phyloP scores from a whole-genome alignment of 2,888 invertebrate species.

The Tetropium fuscum region DNA sequence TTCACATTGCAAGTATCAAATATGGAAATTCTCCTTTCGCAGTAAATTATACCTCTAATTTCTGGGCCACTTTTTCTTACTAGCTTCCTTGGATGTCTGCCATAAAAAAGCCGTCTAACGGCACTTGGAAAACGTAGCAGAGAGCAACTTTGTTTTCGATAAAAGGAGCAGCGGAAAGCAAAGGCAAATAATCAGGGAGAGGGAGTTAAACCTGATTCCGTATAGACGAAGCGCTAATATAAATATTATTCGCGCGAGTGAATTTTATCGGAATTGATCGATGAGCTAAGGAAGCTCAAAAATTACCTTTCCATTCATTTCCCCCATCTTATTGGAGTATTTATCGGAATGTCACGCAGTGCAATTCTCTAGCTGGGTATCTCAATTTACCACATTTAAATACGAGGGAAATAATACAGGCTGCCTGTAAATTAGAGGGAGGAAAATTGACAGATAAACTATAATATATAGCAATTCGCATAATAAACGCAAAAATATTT shows the following conservation, averaged over 20 bases:
- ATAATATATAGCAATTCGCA: too few relatives aligned
- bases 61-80: too few relatives aligned
- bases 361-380: conserved; percentile 6
- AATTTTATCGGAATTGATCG: conserved; percentile 31
- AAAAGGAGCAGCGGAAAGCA: conserved; percentile 16
- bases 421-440: too few relatives aligned
- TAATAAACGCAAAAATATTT: too few relatives aligned
- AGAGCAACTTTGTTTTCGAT: conserved; percentile 14
- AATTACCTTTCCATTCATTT: conserved; percentile 33
- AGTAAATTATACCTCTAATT: too few relatives aligned
- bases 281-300: conserved; percentile 31
- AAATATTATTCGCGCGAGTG: conserved; percentile 39
- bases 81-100: too few relatives aligned
- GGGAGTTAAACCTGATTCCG: conserved; percentile 35
- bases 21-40: too few relatives aligned
- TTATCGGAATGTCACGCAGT: not conserved
- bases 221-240: conserved; percentile 35
- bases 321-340: conserved; percentile 9
- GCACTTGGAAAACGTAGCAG: conserved; percentile 2
- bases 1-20: too few relatives aligned
- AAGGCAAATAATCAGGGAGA: conserved; percentile 33
- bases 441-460: too few relatives aligned
- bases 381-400: too few relatives aligned
- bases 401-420: too few relatives aligned
- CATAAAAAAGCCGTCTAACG: not conserved